Conservation (phyloP, 1,140 invertebrate genomes). For the Bombus sylvicola region DNA sequence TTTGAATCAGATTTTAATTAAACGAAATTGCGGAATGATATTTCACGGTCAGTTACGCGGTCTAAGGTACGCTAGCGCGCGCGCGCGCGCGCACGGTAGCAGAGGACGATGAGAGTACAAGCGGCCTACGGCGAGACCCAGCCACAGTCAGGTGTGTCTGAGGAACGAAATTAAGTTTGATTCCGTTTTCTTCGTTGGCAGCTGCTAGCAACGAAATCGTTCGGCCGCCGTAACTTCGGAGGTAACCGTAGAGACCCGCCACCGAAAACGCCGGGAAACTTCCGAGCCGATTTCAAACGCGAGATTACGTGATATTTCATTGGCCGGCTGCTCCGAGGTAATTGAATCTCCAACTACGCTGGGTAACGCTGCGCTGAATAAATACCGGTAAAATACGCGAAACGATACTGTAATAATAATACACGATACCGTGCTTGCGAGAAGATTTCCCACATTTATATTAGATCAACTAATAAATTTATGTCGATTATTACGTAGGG, state of each 20-base stretch:
- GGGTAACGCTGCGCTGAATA: neutral
- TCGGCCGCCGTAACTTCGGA: constrained; percentile 54
- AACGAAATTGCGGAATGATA: constrained; percentile 81
- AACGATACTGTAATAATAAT: constrained; percentile 20
- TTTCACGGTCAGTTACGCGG: constrained; percentile 71
- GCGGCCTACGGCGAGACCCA: constrained; percentile 31
- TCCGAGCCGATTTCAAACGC: constrained; percentile 23
- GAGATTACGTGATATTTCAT: constrained; percentile 38
- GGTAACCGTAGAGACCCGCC: constrained; percentile 29
- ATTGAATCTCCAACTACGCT: constrained; percentile 17
- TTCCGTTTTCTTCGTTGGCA: constrained; percentile 58
- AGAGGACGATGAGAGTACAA: constrained; percentile 7
- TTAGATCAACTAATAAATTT: too few relatives aligned
- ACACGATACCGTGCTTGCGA: neutral
- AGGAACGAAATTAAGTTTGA: constrained; percentile 75
- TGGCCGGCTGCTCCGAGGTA: neutral
- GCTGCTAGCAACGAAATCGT: constrained; percentile 45
- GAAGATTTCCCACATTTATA: too few relatives aligned
- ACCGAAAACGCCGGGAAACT: constrained; percentile 34
- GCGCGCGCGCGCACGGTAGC: constrained; percentile 20
- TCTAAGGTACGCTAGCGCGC: neutral
- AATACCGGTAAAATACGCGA: constrained; percentile 21
- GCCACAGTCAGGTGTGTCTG: constrained; percentile 71
- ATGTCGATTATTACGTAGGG: too few relatives aligned
- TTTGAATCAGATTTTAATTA: constrained; percentile 83